Evolutionary conservation across 2,797 vertebrate genomes (phyloP).

Genomic region (Psittacula derbiana): DNA sequence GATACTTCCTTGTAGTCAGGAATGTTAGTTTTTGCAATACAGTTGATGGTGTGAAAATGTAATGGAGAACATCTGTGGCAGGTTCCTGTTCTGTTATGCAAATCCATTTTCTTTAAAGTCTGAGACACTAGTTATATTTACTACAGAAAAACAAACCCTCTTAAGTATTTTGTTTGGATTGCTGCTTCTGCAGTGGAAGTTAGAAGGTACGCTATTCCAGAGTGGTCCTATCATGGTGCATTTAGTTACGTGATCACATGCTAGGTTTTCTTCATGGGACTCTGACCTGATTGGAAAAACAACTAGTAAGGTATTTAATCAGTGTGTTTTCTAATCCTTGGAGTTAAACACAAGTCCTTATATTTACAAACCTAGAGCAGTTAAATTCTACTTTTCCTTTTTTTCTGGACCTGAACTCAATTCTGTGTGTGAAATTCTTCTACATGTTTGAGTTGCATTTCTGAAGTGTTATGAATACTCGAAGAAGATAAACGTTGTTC

Average conservation of each 20-base stretch:
- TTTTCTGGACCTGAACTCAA: not conserved
- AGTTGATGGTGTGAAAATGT: not conserved
- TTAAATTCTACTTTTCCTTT: not conserved
- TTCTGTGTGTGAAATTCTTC: not conserved
- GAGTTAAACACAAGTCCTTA: not conserved
- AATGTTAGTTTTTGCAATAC: not conserved
- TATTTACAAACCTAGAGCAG: not conserved
- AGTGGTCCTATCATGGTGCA: accelerated
- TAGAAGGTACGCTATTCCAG: not conserved
- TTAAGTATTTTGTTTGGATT: not conserved
- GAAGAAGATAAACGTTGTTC: not conserved
- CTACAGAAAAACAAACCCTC: not conserved
- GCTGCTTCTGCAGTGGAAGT: not conserved
- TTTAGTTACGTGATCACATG: not conserved
- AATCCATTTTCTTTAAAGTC: not conserved
- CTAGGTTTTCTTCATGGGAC: not conserved
- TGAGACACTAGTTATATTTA: not conserved
- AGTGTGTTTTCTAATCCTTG: not conserved
- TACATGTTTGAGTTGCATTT: not conserved
- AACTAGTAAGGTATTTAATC: not conserved
- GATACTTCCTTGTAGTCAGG: not conserved
- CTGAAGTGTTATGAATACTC: not conserved
- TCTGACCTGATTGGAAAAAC: not conserved
- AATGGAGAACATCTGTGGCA: not conserved
- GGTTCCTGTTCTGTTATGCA: not conserved